A percentile compares a stretch with the other conserved stretches of the same genome.
These are phyloP conservation scores for Sinodicranocentrus sp. DNA, from an alignment of 2,888 invertebrate species.

Conservation along the genomic window DNA sequence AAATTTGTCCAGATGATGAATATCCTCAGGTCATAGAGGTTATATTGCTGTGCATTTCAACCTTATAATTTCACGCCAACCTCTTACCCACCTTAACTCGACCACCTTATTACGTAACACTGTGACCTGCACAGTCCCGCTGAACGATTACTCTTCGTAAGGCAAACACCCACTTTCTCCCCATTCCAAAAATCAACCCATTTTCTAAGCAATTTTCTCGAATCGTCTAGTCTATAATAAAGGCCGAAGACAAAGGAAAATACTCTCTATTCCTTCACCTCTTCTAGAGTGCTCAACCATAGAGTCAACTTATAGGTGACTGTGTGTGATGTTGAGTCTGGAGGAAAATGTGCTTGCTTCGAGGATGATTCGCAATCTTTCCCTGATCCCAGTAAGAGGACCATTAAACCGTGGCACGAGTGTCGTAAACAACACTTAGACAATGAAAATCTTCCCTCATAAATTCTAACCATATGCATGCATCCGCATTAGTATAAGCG, in stretches of 20 bases:
- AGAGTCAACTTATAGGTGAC: background rate
- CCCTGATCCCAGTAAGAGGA: conserved; percentile 42
- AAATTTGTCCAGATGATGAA: conserved; percentile 58
- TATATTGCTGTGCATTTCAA: background rate
- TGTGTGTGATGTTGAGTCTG: background rate
- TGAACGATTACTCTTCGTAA: too few species aligned
- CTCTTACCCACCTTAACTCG: too few species aligned
- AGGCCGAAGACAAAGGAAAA: conserved; percentile 36
- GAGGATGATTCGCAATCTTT: conserved; percentile 45
- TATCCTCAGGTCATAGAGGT: conserved; percentile 21
- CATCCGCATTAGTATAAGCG: background rate
- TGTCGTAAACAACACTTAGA: conserved; percentile 76
- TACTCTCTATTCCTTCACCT: background rate
- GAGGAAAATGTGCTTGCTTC: conserved; percentile 13
- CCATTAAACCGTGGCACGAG: conserved; percentile 66
- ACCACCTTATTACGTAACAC: too few species aligned
- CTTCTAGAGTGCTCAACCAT: background rate
- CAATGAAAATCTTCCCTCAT: conserved; percentile 74
- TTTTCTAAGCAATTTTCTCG: conserved; percentile 53
- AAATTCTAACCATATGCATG: conserved; percentile 72
- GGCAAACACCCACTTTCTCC: too few species aligned
- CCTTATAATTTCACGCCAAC: too few species aligned
- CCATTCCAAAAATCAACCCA: conserved; percentile 29
- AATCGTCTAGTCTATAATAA: conserved; percentile 39
- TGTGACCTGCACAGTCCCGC: too few species aligned